A percentile compares a stretch with the other conserved stretches of the same genome.
Conservation (phyloP, 2,888 invertebrate genomes). For the Cecidostiba fungosa region DNA sequence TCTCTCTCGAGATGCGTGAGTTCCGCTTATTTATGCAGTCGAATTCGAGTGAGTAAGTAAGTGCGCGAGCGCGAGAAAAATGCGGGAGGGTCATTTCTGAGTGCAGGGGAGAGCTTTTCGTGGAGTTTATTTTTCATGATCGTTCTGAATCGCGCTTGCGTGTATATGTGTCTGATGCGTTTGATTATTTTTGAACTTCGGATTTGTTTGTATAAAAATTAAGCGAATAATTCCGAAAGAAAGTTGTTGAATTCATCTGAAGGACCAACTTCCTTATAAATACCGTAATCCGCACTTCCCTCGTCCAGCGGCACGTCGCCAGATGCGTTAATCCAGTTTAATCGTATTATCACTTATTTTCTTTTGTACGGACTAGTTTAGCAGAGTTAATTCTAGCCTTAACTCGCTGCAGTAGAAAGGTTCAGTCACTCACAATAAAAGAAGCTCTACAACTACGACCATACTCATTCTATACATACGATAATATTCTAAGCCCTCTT, state of each 20-base stretch:
- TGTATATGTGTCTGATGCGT: too few species aligned
- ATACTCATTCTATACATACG: not conserved
- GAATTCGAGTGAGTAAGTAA: not conserved
- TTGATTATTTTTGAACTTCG: not conserved
- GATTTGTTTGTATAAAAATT: too few species aligned
- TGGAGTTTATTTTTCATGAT: not conserved
- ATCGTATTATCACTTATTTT: constrained; percentile 47
- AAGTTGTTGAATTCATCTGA: not conserved
- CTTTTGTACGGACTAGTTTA: constrained; percentile 16
- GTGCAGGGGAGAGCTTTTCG: not conserved
- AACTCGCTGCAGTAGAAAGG: not conserved
- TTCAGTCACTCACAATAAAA: not conserved
- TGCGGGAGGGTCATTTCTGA: not conserved
- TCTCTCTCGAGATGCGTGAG: not conserved
- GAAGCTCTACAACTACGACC: not conserved
- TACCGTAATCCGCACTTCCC: constrained; percentile 44
- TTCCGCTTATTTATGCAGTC: constrained; percentile 9
- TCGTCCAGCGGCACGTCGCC: constrained; percentile 10
- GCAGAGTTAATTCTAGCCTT: constrained; percentile 11
- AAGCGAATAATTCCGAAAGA: not conserved
- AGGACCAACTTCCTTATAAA: constrained; percentile 52
- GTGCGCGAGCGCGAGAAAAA: not conserved
- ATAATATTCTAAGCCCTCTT: too few species aligned
- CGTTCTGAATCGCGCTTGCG: not conserved
- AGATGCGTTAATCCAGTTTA: constrained; percentile 37